Percentiles rank a stretch among this genome's conserved stretches.
phyloP scores from a whole-genome alignment of 1,140 invertebrate genomes.

The Daktulosphaira vitifoliae region DNA sequence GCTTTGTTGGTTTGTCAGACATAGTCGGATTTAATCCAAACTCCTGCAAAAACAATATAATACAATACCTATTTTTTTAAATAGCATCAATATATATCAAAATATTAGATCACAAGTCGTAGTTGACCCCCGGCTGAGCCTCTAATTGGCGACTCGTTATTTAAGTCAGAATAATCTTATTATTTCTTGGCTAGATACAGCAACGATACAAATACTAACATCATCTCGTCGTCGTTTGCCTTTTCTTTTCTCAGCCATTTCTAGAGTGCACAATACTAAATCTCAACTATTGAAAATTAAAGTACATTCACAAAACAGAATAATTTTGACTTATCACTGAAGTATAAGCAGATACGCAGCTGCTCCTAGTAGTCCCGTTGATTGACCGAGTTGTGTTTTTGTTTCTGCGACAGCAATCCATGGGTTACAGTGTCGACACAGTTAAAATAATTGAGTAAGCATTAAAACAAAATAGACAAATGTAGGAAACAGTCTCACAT shows the following conservation, averaged over 20 bases:
- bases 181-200: no score
- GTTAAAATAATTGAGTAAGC: no score
- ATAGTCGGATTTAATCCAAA: conserved; percentile 43
- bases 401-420: not conserved
- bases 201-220: conserved; percentile 52
- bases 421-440: conserved; percentile 19
- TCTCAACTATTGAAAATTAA: not conserved
- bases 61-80: no score
- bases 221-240: conserved; percentile 46
- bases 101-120: no score
- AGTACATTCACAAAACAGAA: not conserved
- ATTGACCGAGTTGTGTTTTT: conserved; percentile 27
- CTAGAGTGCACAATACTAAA: not conserved
- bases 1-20: conserved; percentile 71
- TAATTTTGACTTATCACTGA: not conserved
- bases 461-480: no score
- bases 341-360: not conserved
- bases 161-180: no score
- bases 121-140: no score
- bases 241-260: conserved; percentile 65
- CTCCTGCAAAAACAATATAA: conserved; percentile 54
- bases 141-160: no score
- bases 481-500: no score
- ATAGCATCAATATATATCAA: no score
- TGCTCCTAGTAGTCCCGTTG: conserved; percentile 5